Conservation (phyloP, 2,888 invertebrate species). For the Gasteruption jaculator region DNA sequence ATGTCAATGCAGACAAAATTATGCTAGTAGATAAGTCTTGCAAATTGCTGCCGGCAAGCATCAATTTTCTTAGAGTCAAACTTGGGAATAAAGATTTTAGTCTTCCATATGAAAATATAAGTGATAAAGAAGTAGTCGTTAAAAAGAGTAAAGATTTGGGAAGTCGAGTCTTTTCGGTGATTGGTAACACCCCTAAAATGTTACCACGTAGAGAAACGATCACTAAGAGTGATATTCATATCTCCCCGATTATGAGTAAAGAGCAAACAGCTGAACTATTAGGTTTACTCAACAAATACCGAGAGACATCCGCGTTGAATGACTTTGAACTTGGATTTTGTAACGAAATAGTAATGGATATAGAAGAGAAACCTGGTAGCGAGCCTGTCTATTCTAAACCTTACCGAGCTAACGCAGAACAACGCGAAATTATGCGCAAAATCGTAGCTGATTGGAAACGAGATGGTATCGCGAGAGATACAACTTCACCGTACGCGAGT, state of each 20-base stretch:
- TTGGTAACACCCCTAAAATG: too few species aligned
- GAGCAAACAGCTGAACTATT: slow-evolving; percentile 3
- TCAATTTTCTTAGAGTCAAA: slow-evolving; percentile 13
- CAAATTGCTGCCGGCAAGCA: slow-evolving; percentile 7
- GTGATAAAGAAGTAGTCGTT: too few species aligned
- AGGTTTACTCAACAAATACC: slow-evolving; percentile 9
- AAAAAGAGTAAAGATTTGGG: too few species aligned
- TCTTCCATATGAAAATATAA: too few species aligned
- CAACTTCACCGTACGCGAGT: slow-evolving; percentile 16
- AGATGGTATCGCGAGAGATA: slow-evolving; percentile 16
- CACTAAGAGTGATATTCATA: too few species aligned
- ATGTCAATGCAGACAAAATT: too few species aligned
- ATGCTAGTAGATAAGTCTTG: neutral
- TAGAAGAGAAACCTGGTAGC: slow-evolving; percentile 15
- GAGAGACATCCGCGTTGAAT: slow-evolving; percentile 15
- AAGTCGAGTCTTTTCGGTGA: neutral
- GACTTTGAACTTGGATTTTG: too few species aligned
- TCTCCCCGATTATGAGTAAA: neutral
- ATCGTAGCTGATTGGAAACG: slow-evolving; percentile 24
- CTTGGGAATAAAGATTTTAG: slow-evolving; percentile 1
- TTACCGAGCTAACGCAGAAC: too few species aligned
- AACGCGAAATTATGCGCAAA: too few species aligned
- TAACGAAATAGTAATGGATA: slow-evolving; percentile 23
- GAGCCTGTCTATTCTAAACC: slow-evolving; percentile 13
- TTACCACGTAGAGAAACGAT: slow-evolving; percentile 2